Evolutionary conservation across 2,888 invertebrate species (phyloP), one percentile per base, ranked within the genome.

Genomic region (Coleophora deauratella): DNA sequence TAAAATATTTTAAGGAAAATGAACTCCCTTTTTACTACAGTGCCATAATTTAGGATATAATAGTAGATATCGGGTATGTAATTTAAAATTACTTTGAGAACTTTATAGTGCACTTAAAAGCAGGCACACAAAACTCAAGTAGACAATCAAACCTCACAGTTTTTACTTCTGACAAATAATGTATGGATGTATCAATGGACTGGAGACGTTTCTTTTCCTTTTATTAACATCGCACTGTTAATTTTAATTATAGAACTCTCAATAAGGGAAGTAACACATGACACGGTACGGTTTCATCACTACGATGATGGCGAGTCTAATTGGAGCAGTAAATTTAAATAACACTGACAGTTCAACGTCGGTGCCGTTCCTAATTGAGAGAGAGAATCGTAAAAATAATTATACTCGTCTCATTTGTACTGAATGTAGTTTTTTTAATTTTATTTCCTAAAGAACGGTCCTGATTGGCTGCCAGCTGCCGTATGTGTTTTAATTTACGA

Each of bases 321-420:
- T 85, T 85, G 81, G 84, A 63, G 69, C 74, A 69, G 80, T 85
- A 84, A 85, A 84, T 85, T 82, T 77, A 80, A 82, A 81, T 82
- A 81, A 80, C 72, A 75, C 81, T 80, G 82, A 81, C 82, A 80
- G 72, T 77, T 75, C 66, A 78, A 72, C 71, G 77, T 75, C 81
- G 73, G 70, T 69, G 69, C 72, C 64, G 54, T 66, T 62, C 69
- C 79, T 84, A 84, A 85, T 82, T 84, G 81, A 80, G 80, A 80
- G 80, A 77, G 74, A 69, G 79, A 75, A 77, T 77, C 82, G 80
- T 85, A 81, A 85, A 84, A 85, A 84, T 84, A 80, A 81, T 82
- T 81, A 76, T 72, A 79, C 69, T 62, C 81, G 75, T 59, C 80
- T 79, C 82, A 82, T 84, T 82, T 81, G 81, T 82, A 77, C 67